Base-by-base conservation (phyloP, 2,888 invertebrate genomes). In the Synanthedon myopaeformis region DNA sequence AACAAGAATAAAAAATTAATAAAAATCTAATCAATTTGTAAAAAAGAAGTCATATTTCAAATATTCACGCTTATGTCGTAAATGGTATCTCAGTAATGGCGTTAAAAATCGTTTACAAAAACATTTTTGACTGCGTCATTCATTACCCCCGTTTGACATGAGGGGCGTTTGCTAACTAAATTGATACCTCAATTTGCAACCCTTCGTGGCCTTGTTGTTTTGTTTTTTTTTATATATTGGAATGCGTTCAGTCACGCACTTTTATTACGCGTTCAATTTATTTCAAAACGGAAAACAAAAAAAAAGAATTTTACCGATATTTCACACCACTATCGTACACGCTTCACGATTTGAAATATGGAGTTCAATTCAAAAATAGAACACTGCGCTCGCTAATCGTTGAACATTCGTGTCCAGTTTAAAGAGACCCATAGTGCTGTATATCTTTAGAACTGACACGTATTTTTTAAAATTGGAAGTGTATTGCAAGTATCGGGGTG, bases 331-430 rank as follows among this genome's bases (percentile, higher is more conserved):
- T 50, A 49, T 52, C 52, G 51, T 51, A 14, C 6, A 51, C 52
- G 48, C 17, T 49, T 14, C 23, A 23, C 50, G 17, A 51, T 63
- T 67, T 70, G 64, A 69, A 64, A 69, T 69, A 72, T 70, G 62
- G 65, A 64, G 60, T 61, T 59, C 62, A 56, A 65, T 70, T 72
- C 61, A 55, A 66, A 68, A 69, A 66, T 70, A 65, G 64, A 68
- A 64, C 62, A 59, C 56, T 56, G 61, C 63, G 62, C 62, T 64
- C 64, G 64, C 67, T 71, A 70, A 72, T 72, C 66, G 66, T 53
- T 19, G 54, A 42, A 63, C 59, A 62, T 56, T 60, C 63, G 60
- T 51, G 49, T 51, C 67, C 64, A 67, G 56, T 63, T 66, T 65
- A 64, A 64, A 58, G 55, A 56, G 63, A 58, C 53, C 65, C 59